Conservation (phyloP, 2,113 vertebrate species). For the Leucopternis melanops region DNA sequence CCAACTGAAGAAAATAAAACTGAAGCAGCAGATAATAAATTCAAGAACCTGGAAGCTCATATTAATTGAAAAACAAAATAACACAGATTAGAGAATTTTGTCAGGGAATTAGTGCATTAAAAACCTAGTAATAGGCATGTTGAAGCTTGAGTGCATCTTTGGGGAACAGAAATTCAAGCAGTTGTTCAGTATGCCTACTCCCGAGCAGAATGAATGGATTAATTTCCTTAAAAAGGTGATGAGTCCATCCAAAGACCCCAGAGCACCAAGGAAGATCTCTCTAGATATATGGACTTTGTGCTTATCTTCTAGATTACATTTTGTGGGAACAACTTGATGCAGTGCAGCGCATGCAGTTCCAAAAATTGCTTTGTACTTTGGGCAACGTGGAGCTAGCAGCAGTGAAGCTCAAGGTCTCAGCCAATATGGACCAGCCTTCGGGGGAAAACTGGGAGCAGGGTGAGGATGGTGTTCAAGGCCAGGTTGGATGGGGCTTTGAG, state of each 20-base stretch:
- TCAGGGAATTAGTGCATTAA: neutral
- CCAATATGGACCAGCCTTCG: too few species aligned
- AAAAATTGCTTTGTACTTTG: neutral
- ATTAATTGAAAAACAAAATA: neutral
- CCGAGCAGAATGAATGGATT: neutral
- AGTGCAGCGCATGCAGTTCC: neutral
- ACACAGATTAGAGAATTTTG: neutral
- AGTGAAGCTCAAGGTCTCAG: too few species aligned
- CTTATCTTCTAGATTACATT: neutral
- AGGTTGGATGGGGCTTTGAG: too few species aligned
- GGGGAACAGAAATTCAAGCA: neutral
- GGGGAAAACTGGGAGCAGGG: too few species aligned
- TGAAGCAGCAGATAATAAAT: slow-evolving; percentile 16
- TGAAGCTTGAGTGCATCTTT: neutral
- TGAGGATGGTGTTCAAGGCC: too few species aligned
- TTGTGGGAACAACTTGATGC: neutral
- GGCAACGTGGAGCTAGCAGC: too few species aligned
- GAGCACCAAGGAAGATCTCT: neutral
- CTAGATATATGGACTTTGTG: accelerated
- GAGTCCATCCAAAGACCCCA: neutral
- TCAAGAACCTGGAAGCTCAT: neutral
- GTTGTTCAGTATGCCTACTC: neutral
- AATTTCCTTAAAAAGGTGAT: neutral
- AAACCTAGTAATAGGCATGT: neutral
- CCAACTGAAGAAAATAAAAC: slow-evolving; percentile 34